Evolutionary conservation across 2,888 invertebrate genomes (phyloP), one percentile per base, ranked within the genome.

Genomic region (Trichopoda pennipes): DNA sequence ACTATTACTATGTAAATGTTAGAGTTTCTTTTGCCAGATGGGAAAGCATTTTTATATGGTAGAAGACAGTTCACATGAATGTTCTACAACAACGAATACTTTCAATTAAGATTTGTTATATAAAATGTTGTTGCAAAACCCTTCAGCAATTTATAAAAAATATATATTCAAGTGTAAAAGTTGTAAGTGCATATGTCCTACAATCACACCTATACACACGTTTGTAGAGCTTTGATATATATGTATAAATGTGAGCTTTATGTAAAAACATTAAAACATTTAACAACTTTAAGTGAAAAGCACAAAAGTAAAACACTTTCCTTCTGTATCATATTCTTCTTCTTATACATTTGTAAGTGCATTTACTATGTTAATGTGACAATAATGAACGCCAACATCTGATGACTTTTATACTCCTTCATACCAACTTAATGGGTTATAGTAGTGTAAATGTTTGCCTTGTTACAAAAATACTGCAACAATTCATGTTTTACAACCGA

Each of bases 401-500:
- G 21, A 32, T 21, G 49, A 72, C 17, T 28, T 42, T 51, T n/a
- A 17, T 32, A 44, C 73, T 73, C n/a, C 28, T 23, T 16, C 44
- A 32, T 28, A 47, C 32, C 1, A 16, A n/a, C n/a, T 51, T 38
- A 51, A 28, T 51, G 51, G 42, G 10, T 35, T 38, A 38, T 58
- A 49, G 47, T 66, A 58, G 55, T 58, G 56, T 58, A 47, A 42
- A 66, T 66, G 23, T 12, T 38, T 38, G 7, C 7, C 3, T 47
- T 68, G 55, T 38, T 70, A 55, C 44, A 49, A 63, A 61, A 55
- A 55, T 68, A 32, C 55, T 53, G 35, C 49, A 49, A 58, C 58
- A 79, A 53, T 60, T 60, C 17, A 47, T 61, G 68, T 79, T 68
- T 61, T 68, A 61, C 61, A 61, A 74, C 53, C 73, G 61, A 47